Evolutionary conservation across 1,140 invertebrate species (phyloP), one percentile per base, ranked within the genome.

Genomic region (Zelostemma sp.): DNA sequence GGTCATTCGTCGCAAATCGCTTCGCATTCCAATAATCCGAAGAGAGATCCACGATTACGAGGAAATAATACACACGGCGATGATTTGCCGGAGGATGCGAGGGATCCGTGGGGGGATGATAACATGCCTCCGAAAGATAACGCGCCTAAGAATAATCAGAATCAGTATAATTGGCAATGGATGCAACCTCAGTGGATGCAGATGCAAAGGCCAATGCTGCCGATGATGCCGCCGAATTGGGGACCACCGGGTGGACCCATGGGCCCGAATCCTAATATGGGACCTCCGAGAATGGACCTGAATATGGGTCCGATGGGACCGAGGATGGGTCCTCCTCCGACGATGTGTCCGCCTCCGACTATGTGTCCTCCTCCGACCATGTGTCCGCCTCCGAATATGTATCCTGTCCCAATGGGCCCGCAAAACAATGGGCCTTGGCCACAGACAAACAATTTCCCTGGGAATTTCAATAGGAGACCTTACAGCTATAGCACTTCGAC

Each of bases 31-130:
- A n/a, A n/a, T n/a, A n/a, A 11, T 17, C 11, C 35, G 5, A 38
- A 9, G 11, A 21, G 41, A 11, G 56, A 64, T 21, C 56, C 56
- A 14, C 43, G 60, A 21, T 3, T 56, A 15, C 25, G 55, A 1
- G 8, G 6, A 0, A 31, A 1, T 6, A 31, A 14, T 18, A 1
- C 12, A n/a, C 57, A 58, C 17, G 14, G 38, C 0, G 51, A 64
- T 19, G 67, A 69, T 1, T 49, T 69, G 15, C 67, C 67, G 14
- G 67, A 69, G 0, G 67, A 69, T 19, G 67, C 67, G 1, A 69
- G 64, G 38, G 67, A 69, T 40, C 67, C 67, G 9, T 69, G 67
- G 61, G 53, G 41, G 0, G 67, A 69, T 2, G 60, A 69, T 2
- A 5, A 38, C 12, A 1, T 38, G 6, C 0, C 17, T 47, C 5